Percentiles rank a stretch among this genome's conserved stretches.
These are phyloP conservation scores for Geotrypetes seraphini DNA, from an alignment of 2,797 vertebrate genomes.

Conservation along the genomic window DNA sequence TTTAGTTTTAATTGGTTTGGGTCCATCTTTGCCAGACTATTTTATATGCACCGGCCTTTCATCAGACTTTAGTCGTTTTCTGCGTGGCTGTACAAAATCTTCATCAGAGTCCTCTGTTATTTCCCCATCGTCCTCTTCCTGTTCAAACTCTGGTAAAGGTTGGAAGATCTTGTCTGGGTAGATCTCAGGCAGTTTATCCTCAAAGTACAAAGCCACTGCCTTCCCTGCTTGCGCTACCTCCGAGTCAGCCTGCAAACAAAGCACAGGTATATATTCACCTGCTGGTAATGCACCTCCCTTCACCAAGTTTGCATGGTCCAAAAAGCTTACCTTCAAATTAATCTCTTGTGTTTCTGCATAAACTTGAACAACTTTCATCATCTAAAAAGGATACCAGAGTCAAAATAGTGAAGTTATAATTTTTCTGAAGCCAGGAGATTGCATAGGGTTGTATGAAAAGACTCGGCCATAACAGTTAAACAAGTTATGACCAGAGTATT, in stretches of 20 bases:
- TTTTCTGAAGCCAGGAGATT: slow-evolving; percentile 59
- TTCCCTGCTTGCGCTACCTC: slow-evolving; percentile 96
- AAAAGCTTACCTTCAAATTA: slow-evolving; percentile 98
- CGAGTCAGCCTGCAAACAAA: slow-evolving; percentile 86
- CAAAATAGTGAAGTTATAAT: slow-evolving; percentile 82
- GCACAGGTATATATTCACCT: slow-evolving; percentile 65
- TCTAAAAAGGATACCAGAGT: slow-evolving; percentile 99
- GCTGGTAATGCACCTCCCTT: slow-evolving; percentile 61
- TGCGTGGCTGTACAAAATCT: slow-evolving; percentile 86
- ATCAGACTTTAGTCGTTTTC: slow-evolving; percentile 93
- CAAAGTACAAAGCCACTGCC: slow-evolving; percentile 84
- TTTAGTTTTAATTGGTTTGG: slow-evolving; percentile 50
- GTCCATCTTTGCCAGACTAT: slow-evolving; percentile 59
- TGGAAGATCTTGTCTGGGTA: slow-evolving; percentile 90
- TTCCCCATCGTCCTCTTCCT: slow-evolving; percentile 75
- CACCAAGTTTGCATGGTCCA: slow-evolving; percentile 72
- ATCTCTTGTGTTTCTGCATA: slow-evolving; percentile 99
- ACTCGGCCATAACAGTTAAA: slow-evolving; percentile 50
- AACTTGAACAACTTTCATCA: slow-evolving; percentile 99
- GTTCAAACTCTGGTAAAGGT: slow-evolving; percentile 68
- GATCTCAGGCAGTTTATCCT: slow-evolving; percentile 85
- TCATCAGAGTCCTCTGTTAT: slow-evolving; percentile 89
- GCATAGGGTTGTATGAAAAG: slow-evolving; percentile 53
- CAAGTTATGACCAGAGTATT: slow-evolving; percentile 41
- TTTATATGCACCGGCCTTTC: slow-evolving; percentile 92